phyloP scores from a whole-genome alignment of 2,113 vertebrate species.

The Alectura lathami region DNA sequence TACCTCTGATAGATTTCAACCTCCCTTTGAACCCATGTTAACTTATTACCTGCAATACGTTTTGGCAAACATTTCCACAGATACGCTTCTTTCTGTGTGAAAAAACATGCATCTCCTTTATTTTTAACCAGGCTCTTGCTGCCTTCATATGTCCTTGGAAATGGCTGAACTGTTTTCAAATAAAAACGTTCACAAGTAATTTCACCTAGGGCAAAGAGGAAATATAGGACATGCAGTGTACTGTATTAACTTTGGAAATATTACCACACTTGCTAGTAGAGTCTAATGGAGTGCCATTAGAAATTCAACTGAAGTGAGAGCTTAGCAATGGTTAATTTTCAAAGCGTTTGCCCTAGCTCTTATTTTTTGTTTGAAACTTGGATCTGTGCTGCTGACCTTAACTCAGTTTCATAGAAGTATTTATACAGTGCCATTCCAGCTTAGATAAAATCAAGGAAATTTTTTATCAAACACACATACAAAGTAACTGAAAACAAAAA shows the following conservation, averaged over 20 bases:
- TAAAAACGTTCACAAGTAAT: neutral
- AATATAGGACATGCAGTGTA: rapidly evolving
- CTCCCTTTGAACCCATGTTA: neutral
- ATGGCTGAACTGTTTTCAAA: neutral
- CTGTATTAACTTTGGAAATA: neutral
- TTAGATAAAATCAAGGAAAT: neutral
- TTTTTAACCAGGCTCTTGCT: neutral
- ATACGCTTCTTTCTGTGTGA: neutral
- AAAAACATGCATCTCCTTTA: neutral
- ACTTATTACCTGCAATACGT: neutral
- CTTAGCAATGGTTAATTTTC: neutral
- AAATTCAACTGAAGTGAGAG: neutral
- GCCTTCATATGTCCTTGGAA: neutral
- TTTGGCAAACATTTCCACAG: neutral
- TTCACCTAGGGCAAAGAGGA: neutral
- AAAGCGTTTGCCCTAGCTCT: neutral
- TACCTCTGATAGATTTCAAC: neutral
- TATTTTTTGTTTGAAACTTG: neutral
- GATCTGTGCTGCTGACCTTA: neutral
- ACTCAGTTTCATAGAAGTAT: neutral
- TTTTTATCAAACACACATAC: neutral
- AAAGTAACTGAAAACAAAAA: neutral
- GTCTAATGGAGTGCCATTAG: neutral
- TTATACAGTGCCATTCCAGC: neutral
- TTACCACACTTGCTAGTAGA: neutral